These are phyloP conservation scores for Agelas oroides DNA, from an alignment of 37 sponge, comb jelly and placozoan species.

Conservation along the genomic window DNA sequence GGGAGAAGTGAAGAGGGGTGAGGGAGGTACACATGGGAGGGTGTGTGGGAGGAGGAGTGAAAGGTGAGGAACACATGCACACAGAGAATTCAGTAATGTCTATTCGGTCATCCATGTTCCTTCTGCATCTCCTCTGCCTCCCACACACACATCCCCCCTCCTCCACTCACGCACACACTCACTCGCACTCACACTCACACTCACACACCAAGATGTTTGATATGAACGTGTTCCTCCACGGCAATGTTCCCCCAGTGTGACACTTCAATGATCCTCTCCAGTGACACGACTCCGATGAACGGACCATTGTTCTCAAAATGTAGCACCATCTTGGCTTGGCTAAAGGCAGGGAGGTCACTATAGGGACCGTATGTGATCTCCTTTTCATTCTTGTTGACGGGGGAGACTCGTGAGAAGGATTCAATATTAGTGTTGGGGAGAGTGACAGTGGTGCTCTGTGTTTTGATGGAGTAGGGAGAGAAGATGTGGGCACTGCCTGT, in stretches of 20 bases:
- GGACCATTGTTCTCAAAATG: conserved; percentile 96
- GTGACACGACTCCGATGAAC: conserved; percentile 70
- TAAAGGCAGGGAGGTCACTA: conserved; percentile 37
- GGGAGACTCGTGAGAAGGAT: conserved; percentile 79
- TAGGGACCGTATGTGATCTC: conserved; percentile 94
- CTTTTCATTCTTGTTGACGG: conserved; percentile 65
- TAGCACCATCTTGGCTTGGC: conserved; percentile 56
- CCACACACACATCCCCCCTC: no score
- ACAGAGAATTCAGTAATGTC: no score
- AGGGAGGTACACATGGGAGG: no score
- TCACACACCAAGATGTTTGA: conserved; percentile 76
- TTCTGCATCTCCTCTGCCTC: no score
- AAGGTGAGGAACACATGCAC: not conserved
- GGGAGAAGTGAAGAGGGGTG: no score
- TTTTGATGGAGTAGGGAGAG: conserved; percentile 75
- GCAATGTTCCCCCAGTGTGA: conserved; percentile 99
- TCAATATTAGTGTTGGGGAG: conserved; percentile 76
- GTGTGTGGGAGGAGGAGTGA: not conserved
- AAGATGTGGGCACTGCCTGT: conserved; percentile 75
- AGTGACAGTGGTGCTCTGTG: conserved; percentile 73
- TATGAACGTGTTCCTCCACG: conserved; percentile 90
- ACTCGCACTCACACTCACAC: no score
- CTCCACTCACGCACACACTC: no score
- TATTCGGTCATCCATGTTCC: no score
- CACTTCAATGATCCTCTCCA: conserved; percentile 88